Evolutionary conservation across 2,113 vertebrate species (phyloP), one percentile per base, ranked within the genome.

Genomic region (Excalfactoria chinensis): DNA sequence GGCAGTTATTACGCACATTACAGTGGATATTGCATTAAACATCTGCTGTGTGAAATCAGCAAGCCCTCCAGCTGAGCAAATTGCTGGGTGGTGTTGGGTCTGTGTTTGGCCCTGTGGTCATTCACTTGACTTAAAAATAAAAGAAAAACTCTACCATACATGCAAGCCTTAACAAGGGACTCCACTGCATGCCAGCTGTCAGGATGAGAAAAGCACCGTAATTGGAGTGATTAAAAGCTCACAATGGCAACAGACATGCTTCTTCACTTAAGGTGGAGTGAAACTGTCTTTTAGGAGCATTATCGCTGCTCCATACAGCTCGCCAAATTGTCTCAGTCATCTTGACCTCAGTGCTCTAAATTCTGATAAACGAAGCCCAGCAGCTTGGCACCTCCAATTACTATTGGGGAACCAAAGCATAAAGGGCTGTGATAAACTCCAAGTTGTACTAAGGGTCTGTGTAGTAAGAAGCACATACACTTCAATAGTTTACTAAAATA

Each of bases 151-250:
- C 49, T 16, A 77, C 12, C 40, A 83, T 68, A 78, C 64, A 13
- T 70, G 19, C 41, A 72, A 80, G 84, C 69, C 67, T 80, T 78
- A 76, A 67, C 70, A 59, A 95, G 94, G 76, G 82, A 13, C 30
- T 92, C 8, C 16, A 13, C 58, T 88, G 69, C 6, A 3, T 25
- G 49, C 88, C 96, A 94, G 95, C 95, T 97, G 96, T 89, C 89
- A 68, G 95, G 66, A 68, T 55, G 69, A 83, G 70, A 72, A 69
- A 66, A 82, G 66, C 78, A 63, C 90, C 78, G 58, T 90, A 96
- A 97, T 79, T 95, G 94, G 75, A 93, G 89, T 26, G 89, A 96
- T 96, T 96, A 96, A 91, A 87, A 95, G 85, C 95, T 94, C 94
- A 85, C 93, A 75, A 6, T 22, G 46, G 85, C 78, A 78, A 18